Evolutionary conservation across 2,113 vertebrate species (phyloP).

Genomic region (Peromyscus leucopus): DNA sequence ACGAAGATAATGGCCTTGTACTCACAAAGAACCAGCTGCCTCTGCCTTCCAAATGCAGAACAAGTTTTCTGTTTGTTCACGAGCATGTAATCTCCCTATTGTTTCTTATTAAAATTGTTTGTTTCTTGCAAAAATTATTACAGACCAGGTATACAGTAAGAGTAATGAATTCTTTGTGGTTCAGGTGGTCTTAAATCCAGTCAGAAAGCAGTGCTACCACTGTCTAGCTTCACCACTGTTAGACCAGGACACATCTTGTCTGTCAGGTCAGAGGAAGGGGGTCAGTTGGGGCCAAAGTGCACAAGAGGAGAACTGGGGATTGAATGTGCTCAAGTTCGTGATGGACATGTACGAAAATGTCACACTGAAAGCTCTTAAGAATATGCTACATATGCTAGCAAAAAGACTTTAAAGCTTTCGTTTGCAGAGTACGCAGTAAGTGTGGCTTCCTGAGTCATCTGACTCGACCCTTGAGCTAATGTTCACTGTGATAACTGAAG

Average conservation of each 20-base stretch:
- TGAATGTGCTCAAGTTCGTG: background rate
- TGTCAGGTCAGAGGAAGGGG: background rate
- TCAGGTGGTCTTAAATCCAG: background rate
- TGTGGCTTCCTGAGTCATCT: background rate
- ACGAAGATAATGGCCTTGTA: background rate
- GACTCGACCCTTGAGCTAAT: background rate
- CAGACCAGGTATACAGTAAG: background rate
- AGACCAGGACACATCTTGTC: background rate
- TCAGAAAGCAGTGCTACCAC: background rate
- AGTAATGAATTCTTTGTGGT: background rate
- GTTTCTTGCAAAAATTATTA: background rate
- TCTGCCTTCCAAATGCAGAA: background rate
- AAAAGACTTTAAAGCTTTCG: background rate
- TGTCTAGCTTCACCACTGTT: too few species aligned
- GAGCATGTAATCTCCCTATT: background rate
- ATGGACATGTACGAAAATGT: background rate
- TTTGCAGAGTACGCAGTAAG: background rate
- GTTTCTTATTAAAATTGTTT: background rate
- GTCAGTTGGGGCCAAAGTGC: background rate
- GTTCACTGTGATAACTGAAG: background rate
- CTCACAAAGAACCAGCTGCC: background rate
- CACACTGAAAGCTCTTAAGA: background rate
- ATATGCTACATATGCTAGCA: background rate
- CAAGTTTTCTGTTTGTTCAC: background rate
- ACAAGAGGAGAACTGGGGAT: background rate